Base-by-base conservation (phyloP, 1,140 invertebrate species). In the Camponotus vicinus region DNA sequence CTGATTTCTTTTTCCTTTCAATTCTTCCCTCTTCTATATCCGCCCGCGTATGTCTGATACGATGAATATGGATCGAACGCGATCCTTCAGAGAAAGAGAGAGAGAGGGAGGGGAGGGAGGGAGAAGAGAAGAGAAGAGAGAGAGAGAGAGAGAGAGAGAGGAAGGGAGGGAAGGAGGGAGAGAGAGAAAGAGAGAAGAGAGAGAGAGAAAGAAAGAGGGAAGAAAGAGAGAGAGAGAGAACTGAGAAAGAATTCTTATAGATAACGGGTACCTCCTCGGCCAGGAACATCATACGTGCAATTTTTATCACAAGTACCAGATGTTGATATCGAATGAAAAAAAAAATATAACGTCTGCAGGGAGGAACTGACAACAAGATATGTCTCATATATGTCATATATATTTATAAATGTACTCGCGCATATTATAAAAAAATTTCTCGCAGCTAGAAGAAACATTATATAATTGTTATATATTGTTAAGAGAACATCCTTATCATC, bases 221-320 rank as follows among this genome's bases (percentile, higher is more conserved):
- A 9, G 11, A 3, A 49, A 9, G 2, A 40, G 6, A 40, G 6
- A 40, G 6, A 40, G 45, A 52, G 49, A 52, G 15, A 52, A 18
- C 15, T 15, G 15, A 15, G 49, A 52, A 52, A 52, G 49, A 52
- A 21, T 27, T 45, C 42, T 49, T 45, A 45, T 49, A 49, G 67
- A 49, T 69, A 69, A 69, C 67, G 67, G n/a, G n/a, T 69, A 40
- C 45, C 42, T 69, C 67, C 37, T 21, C 67, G 42, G 1, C 66
- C 66, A n/a, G n/a, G 66, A 45, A 27, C 67, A 34, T n/a, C 67
- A 45, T 42, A 37, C 40, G 66, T 69, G 21, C 49, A 45, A 52
- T 42, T 42, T 18, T 42, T 69, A 49, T 69, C 67, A 21, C 42
- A 3, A 69, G 21, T n/a, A 49, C 21, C 67, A 21, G 40, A 27